A percentile compares a stretch with the other conserved stretches of the same genome.
These are phyloP conservation scores for Riparia riparia DNA, from an alignment of 2,113 vertebrate species.

Conservation along the genomic window DNA sequence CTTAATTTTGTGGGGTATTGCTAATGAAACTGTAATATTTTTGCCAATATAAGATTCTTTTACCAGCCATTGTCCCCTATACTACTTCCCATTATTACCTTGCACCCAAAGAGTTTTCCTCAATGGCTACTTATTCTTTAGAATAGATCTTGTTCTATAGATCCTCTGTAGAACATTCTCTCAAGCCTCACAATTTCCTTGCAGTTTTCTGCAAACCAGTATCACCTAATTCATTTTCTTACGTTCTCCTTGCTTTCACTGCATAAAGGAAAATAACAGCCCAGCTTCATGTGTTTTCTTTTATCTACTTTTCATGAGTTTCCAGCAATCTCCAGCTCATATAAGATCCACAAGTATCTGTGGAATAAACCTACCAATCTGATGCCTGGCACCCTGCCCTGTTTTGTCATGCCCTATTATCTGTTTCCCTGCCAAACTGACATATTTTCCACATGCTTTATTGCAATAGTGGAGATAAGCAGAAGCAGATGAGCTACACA, in stretches of 20 bases:
- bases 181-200: not conserved
- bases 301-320: not conserved
- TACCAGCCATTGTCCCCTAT: not conserved
- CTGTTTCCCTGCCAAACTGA: not conserved
- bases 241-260: not conserved
- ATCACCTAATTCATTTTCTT: not conserved
- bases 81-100: not conserved
- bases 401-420: slow-evolving; percentile 22
- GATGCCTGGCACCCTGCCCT: not conserved
- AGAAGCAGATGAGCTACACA: not conserved
- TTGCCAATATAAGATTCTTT: not conserved
- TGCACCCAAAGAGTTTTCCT: not conserved
- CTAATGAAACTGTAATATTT: not conserved
- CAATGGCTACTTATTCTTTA: not conserved
- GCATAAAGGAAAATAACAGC: not conserved
- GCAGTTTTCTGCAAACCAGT: not conserved
- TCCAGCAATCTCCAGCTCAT: not conserved
- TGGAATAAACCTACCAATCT: not conserved
- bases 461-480: not conserved
- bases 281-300: not conserved
- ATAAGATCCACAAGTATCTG: not conserved
- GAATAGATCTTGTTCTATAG: not conserved
- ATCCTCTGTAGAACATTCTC: not conserved
- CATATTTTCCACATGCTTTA: slow-evolving; percentile 42
- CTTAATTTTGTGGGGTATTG: not conserved